Base-by-base conservation (phyloP, 2,797 vertebrate species). In the Parauchenoglanis ngamensis region DNA sequence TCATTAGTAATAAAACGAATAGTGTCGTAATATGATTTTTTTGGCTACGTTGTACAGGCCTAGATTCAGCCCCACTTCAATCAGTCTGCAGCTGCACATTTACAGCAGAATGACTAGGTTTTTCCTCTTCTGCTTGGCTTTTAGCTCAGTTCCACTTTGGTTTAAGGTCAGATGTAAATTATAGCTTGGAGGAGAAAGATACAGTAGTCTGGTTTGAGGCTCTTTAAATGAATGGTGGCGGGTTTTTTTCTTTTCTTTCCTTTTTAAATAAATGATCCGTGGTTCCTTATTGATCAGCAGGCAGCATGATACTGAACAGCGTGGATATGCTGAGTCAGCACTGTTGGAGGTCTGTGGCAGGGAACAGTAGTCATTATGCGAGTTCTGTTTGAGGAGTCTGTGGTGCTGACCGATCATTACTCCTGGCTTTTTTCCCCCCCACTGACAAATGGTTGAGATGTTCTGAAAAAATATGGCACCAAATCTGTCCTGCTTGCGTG, bases 261-360 rank as follows among this genome's bases (percentile, higher is more conserved):
- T 28, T 28, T 46, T 28, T 59, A 40, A 23, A 61, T 40, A 52
- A 61, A 35, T 35, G 57, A 35, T 79, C 46, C 21, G 44, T 40
- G 83, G 44, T 54, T 85, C 2, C 44, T 56, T 31, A 25, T 54
- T 44, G 73, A 84, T 88, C 87, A 72, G 54, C 57, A 40, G 15
- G 70, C 76, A 76, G 76, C 82, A 75, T 82, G 17, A 67, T 52
- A 21, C 35, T 46, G 40, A 44, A 13, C 61, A 28, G 21, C 12
- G 3, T 46, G 68, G 67, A 54, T 67, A 19, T 28, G 67, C 52
- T 85, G 83, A 85, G 44, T 75, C 77, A 75, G 87, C 77, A 19
- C 31, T 40, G 54, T 61, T 15, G 11, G 49, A 78, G 56, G 23
- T 82, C 75, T 87, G 82, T 84, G 54, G 83, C 56, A 23, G 67